Evolutionary conservation across 2,888 invertebrate genomes (phyloP).

Genomic region (Coenonympha arcania): DNA sequence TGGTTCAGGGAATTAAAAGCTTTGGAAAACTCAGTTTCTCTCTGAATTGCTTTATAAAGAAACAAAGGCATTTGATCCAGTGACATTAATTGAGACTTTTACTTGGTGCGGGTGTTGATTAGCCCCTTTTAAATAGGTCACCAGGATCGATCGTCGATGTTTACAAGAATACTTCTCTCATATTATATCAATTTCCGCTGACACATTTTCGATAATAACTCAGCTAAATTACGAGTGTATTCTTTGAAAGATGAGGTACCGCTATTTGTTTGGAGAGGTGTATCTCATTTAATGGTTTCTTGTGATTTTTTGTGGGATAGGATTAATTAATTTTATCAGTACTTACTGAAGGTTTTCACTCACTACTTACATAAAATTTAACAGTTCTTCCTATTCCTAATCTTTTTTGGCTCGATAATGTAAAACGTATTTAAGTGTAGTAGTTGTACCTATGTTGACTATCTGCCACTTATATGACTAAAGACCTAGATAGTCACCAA

Average conservation of each 20-base stretch:
- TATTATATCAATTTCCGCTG: conserved; percentile 31
- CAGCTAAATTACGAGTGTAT: neutral
- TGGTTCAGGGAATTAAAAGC: neutral
- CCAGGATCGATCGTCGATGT: conserved; percentile 2
- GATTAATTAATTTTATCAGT: too few relatives aligned
- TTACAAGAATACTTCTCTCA: conserved; percentile 13
- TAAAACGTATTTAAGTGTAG: too few relatives aligned
- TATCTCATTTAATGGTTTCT: too few relatives aligned
- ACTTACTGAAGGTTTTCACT: too few relatives aligned
- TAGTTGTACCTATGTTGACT: too few relatives aligned
- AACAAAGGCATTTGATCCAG: neutral
- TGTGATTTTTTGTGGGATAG: too few relatives aligned
- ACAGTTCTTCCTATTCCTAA: too few relatives aligned
- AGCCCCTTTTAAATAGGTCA: conserved; percentile 10
- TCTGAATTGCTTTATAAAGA: neutral
- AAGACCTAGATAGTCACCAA: too few relatives aligned
- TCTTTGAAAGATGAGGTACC: neutral
- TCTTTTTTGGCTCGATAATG: too few relatives aligned
- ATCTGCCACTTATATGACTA: too few relatives aligned
- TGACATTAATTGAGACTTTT: neutral
- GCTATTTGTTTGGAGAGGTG: neutral
- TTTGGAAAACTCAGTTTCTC: neutral
- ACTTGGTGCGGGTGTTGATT: neutral
- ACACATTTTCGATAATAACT: conserved; percentile 17
- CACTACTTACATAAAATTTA: too few relatives aligned